Evolutionary conservation across 2,797 vertebrate genomes (phyloP), one percentile per base, ranked within the genome.

Genomic region (Parambassis ranga): DNA sequence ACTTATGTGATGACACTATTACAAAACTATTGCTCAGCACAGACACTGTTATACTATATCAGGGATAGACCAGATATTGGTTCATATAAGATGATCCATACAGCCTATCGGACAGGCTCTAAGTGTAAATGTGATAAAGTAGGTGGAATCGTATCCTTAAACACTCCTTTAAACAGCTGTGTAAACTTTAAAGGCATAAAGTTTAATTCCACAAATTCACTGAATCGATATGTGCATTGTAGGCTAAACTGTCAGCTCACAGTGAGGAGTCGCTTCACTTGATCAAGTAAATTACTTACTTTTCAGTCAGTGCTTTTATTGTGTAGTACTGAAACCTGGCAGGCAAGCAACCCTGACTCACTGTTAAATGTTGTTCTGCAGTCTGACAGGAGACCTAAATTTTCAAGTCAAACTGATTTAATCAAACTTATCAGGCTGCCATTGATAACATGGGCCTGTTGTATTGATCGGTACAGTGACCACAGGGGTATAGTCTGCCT

Each of bases 131-230:
- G 31, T 3, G 9, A 13, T 31, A 46, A 6, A 32, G 23, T 30
- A 13, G 16, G 16, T 7, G 51, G 6, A 13, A 9, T 14, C 4
- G 43, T 18, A 7, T 42, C 10, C 37, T 14, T 4, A 14, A 53
- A 24, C 5, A 1, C 11, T 11, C 4, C 27, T 39, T 7, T 35
- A 6, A 46, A 8, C 4, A 6, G 11, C 9, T 6, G 6, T 11
- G 24, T 50, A 32, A 26, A 42, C 15, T 15, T 14, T 24, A 14
- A n/a, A 24, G 0, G 23, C 10, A 13, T n/a, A 9, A 44, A 7
- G 26, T 41, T 71, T 71, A 62, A 72, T 67, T 46, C 33, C 36
- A 55, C 60, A 75, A 59, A 75, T 55, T 56, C 18, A 48, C 23
- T 47, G 11, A 31, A 56, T 79, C 51, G 37, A 24, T 79, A 39